Percentiles rank a stretch among this genome's conserved stretches.
Conservation (phyloP, 2,888 invertebrate genomes). For the Melieria picta region DNA sequence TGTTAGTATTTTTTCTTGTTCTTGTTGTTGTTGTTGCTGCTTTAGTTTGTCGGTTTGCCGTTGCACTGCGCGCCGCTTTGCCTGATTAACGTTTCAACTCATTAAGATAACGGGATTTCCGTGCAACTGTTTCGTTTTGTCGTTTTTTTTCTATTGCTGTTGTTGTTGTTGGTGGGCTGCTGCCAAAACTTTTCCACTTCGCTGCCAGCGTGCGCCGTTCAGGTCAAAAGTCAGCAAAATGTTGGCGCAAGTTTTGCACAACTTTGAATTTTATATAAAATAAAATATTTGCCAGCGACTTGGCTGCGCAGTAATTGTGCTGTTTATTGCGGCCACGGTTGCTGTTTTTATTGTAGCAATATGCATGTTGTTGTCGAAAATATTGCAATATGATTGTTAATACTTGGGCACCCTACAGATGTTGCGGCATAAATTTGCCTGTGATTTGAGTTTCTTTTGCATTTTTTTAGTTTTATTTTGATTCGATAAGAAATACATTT, state of each 20-base stretch:
- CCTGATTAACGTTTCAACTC: slow-evolving; percentile 56
- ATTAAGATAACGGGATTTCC: slow-evolving; percentile 62
- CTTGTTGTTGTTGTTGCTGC: no score
- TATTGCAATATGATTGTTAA: no score
- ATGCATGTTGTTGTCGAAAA: no score
- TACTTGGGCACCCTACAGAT: no score
- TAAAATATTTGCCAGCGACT: neutral
- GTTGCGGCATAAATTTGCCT: no score
- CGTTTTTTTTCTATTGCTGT: slow-evolving; percentile 21
- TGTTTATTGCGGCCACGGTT: neutral
- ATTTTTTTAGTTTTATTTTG: no score
- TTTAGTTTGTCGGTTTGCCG: no score
- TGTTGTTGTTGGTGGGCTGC: slow-evolving; percentile 12
- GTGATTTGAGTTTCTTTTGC: no score
- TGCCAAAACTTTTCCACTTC: slow-evolving; percentile 24
- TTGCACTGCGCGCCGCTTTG: slow-evolving; percentile 29
- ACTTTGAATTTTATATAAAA: slow-evolving; percentile 14
- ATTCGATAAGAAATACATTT: no score
- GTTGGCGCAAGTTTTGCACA: slow-evolving; percentile 16
- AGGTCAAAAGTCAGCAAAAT: slow-evolving; percentile 16
- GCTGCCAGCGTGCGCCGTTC: neutral
- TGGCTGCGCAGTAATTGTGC: neutral
- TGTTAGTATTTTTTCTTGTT: no score
- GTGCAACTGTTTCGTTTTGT: neutral
- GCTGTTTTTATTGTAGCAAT: no score